Percentiles rank a stretch among this genome's conserved stretches.
Evolutionary conservation across 2,888 invertebrate species (phyloP).

Genomic region (Acronicta aceris): DNA sequence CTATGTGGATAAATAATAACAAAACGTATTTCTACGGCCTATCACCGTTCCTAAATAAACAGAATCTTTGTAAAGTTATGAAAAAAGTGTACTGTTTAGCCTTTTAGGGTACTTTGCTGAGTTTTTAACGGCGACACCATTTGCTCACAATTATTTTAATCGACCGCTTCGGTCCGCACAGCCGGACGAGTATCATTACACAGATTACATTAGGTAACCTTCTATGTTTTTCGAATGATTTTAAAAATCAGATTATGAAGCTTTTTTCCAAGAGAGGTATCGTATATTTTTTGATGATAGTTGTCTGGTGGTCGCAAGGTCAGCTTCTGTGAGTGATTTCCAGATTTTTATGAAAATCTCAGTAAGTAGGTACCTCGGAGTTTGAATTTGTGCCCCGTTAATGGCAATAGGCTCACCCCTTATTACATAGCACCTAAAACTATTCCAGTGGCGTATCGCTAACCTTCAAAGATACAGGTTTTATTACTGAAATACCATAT

Average conservation of each 20-base stretch:
- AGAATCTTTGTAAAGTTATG: conserved; percentile 11
- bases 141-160: conserved; percentile 55
- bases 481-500: neutral
- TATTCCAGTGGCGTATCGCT: too few species aligned
- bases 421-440: too few species aligned
- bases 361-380: too few species aligned
- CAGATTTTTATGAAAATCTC: too few species aligned
- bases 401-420: too few species aligned
- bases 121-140: conserved; percentile 39
- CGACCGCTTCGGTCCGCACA: conserved; percentile 38
- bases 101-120: conserved; percentile 36
- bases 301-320: too few species aligned
- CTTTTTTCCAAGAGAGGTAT: neutral
- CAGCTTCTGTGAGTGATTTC: too few species aligned
- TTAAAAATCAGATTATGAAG: conserved; percentile 1
- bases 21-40: conserved; percentile 1
- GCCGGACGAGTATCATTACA: conserved; percentile 31
- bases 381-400: too few species aligned
- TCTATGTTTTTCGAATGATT: conserved; percentile 26
- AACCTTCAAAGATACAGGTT: too few species aligned
- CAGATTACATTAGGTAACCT: conserved; percentile 34
- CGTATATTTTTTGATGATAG: too few species aligned
- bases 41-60: conserved; percentile 10
- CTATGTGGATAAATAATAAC: conserved; percentile 10
- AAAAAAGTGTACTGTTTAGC: conserved; percentile 20